phyloP scores from a whole-genome alignment of 2,888 invertebrate species.

The Nemotelus pantherinus region DNA sequence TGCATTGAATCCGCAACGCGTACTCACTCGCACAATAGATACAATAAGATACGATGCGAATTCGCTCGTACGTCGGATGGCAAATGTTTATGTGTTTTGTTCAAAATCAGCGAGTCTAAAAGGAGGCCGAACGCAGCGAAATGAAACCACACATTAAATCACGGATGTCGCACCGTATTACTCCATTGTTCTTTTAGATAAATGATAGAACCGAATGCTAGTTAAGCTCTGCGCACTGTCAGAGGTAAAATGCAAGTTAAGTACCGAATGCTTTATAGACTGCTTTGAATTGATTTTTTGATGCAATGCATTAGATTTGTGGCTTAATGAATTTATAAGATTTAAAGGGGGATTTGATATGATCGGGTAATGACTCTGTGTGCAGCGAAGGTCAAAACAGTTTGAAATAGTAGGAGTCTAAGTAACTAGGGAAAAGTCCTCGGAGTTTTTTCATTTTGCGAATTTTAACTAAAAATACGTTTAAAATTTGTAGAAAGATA shows the following conservation, averaged over 20 bases:
- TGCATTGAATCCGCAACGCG: slow-evolving; percentile 22
- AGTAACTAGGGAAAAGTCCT: too few relatives aligned
- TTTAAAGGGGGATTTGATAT: neutral
- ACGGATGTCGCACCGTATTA: slow-evolving; percentile 36
- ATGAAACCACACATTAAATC: slow-evolving; percentile 41
- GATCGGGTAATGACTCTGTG: too few relatives aligned
- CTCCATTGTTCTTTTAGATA: slow-evolving; percentile 2
- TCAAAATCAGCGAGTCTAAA: slow-evolving; percentile 39
- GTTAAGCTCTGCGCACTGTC: neutral
- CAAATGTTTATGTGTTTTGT: slow-evolving; percentile 33
- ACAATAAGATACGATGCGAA: neutral
- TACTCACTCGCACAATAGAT: slow-evolving; percentile 28
- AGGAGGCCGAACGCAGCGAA: slow-evolving; percentile 41
- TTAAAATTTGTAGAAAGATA: too few relatives aligned
- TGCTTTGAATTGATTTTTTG: neutral
- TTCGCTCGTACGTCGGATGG: neutral
- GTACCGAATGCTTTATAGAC: neutral
- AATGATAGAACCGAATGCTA: slow-evolving; percentile 25
- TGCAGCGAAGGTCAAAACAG: too few relatives aligned
- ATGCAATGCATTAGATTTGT: neutral
- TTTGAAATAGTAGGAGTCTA: too few relatives aligned
- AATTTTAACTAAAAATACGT: too few relatives aligned
- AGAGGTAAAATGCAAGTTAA: too few relatives aligned
- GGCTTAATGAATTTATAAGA: slow-evolving; percentile 2
- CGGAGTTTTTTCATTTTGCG: too few relatives aligned